These are phyloP conservation scores for Loripinus fragilis DNA, from an alignment of 2,888 invertebrate species.

Conservation along the genomic window DNA sequence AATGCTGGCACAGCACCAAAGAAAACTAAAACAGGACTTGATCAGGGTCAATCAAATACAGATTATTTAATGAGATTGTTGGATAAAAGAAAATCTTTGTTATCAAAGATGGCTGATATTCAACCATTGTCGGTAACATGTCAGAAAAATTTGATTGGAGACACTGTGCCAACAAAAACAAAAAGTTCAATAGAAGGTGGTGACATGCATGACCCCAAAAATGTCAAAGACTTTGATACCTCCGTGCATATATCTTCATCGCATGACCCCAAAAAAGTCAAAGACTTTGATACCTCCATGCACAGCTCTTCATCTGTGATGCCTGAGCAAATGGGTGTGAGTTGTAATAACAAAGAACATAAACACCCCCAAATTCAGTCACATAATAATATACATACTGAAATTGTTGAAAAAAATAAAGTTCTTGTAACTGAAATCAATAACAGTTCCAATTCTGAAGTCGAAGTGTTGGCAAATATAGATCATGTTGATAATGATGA, in stretches of 20 bases:
- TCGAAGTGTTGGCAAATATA: too few relatives aligned
- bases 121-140: slow-evolving; percentile 29
- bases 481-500: too few relatives aligned
- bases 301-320: not conserved
- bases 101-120: slow-evolving; percentile 70
- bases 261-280: not conserved
- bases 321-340: not conserved
- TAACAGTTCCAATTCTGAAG: not conserved
- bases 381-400: too few relatives aligned
- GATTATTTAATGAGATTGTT: slow-evolving; percentile 71
- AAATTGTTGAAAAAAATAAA: too few relatives aligned
- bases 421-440: not conserved
- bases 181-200: too few relatives aligned
- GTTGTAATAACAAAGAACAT: too few relatives aligned
- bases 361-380: too few relatives aligned
- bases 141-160: not conserved
- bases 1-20: not conserved
- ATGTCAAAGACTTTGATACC: not conserved
- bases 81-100: slow-evolving; percentile 67
- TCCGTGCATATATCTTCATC: not conserved
- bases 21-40: not conserved
- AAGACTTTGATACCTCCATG: not conserved
- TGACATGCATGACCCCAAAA: too few relatives aligned
- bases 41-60: slow-evolving; percentile 51
- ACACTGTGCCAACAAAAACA: not conserved